phyloP scores from a whole-genome alignment of 2,888 invertebrate genomes.

The Coleophora flavipennella region DNA sequence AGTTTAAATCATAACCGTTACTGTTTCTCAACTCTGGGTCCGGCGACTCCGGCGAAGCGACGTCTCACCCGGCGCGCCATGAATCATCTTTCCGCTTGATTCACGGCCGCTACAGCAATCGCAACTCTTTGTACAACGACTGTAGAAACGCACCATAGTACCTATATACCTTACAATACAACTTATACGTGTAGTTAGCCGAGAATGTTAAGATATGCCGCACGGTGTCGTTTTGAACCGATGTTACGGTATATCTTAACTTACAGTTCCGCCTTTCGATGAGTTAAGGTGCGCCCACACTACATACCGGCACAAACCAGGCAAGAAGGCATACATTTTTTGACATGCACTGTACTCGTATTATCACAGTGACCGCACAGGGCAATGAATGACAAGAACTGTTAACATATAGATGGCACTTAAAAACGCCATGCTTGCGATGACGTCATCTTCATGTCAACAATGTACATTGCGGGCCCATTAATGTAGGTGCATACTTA shows the following conservation, averaged over 20 bases:
- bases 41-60: conserved; percentile 24
- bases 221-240: neutral
- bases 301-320: neutral
- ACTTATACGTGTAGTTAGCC: neutral
- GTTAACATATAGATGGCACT: neutral
- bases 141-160: neutral
- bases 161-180: neutral
- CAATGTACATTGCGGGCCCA: too few relatives aligned
- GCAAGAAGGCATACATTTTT: neutral
- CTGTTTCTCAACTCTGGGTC: conserved; percentile 32
- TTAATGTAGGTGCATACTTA: neutral
- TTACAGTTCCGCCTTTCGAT: neutral
- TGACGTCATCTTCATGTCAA: too few relatives aligned
- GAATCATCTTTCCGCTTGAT: conserved; percentile 67
- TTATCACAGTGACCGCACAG: neutral
- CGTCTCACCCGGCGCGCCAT: conserved; percentile 11
- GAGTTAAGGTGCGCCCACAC: neutral
- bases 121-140: conserved; percentile 7
- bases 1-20: conserved; percentile 67
- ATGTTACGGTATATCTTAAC: neutral
- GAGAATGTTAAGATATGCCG: conserved; percentile 2
- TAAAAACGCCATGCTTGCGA: too few relatives aligned
- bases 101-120: conserved; percentile 24
- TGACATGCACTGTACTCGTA: neutral
- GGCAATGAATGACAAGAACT: neutral